These are phyloP conservation scores for Exephanes ischioxanthus DNA, from an alignment of 2,888 invertebrate genomes.

Conservation along the genomic window DNA sequence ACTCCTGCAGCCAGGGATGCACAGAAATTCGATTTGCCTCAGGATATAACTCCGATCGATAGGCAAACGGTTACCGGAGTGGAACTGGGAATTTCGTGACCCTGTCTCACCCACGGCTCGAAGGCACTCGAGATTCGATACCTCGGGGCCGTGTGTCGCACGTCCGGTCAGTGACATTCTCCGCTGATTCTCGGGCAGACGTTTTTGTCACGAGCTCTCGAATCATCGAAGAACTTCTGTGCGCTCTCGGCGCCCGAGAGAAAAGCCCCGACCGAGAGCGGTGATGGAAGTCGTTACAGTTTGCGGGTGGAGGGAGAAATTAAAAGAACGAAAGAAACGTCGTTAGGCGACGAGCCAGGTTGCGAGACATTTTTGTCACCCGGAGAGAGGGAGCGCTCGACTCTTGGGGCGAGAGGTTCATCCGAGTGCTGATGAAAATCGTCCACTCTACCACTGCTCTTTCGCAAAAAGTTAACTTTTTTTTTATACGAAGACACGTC, in stretches of 20 bases:
- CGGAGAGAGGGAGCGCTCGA: neutral
- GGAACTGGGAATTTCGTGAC: constrained; percentile 1
- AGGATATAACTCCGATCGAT: constrained; percentile 48
- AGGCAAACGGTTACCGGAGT: neutral
- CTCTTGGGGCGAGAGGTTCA: neutral
- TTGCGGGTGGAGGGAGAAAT: neutral
- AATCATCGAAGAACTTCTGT: neutral
- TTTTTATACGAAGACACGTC: neutral
- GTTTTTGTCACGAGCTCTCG: neutral
- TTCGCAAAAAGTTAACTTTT: constrained; percentile 5
- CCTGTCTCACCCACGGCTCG: neutral
- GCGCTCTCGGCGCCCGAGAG: neutral
- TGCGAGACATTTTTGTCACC: constrained; percentile 19
- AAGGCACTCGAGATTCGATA: neutral
- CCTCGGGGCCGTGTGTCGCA: neutral
- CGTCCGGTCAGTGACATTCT: neutral
- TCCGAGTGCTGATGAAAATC: neutral
- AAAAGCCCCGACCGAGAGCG: neutral
- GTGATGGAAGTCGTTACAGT: constrained; percentile 8
- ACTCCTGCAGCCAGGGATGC: constrained; percentile 35
- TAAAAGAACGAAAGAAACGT: constrained; percentile 43
- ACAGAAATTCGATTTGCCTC: constrained; percentile 61
- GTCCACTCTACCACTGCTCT: neutral
- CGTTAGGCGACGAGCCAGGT: constrained; percentile 66
- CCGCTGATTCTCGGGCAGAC: neutral